phyloP scores from a whole-genome alignment of 2,113 vertebrate species.

The Xiphophorus hellerii region DNA sequence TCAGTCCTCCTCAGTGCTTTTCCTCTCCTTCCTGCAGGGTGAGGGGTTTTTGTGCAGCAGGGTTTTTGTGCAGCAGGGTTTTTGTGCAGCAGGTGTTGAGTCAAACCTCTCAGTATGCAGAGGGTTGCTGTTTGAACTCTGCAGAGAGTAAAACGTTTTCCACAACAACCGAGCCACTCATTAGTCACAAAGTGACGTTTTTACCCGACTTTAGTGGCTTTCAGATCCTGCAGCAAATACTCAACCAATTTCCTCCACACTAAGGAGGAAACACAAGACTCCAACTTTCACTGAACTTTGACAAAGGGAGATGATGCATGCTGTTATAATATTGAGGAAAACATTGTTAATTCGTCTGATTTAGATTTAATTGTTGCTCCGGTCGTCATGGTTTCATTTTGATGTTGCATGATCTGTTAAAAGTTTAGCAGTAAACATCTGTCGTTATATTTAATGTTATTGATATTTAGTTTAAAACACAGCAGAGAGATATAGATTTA shows the following conservation, averaged over 20 bases:
- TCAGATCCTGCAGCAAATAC: background rate
- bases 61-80: background rate
- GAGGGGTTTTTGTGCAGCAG: background rate
- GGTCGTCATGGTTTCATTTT: no score
- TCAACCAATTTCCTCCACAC: background rate
- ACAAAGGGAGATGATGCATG: no score
- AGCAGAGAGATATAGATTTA: no score
- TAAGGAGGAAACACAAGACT: background rate
- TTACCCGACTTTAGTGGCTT: background rate
- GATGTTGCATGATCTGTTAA: no score
- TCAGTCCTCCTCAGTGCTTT: background rate
- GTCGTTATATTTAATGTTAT: no score
- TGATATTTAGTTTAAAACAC: no score
- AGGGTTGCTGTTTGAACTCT: background rate
- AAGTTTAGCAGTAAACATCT: no score
- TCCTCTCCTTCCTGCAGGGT: background rate
- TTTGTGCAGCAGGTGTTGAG: background rate
- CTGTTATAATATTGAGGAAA: no score
- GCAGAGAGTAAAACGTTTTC: background rate
- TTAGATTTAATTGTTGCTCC: no score
- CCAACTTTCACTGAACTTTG: background rate
- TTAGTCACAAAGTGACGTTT: background rate
- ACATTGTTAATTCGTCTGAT: no score
- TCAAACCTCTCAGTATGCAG: background rate
- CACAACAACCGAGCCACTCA: background rate